A percentile compares a stretch with the other conserved stretches of the same genome.
Evolutionary conservation across 1,140 invertebrate genomes (phyloP).

Genomic region (Lethrus apterus): DNA sequence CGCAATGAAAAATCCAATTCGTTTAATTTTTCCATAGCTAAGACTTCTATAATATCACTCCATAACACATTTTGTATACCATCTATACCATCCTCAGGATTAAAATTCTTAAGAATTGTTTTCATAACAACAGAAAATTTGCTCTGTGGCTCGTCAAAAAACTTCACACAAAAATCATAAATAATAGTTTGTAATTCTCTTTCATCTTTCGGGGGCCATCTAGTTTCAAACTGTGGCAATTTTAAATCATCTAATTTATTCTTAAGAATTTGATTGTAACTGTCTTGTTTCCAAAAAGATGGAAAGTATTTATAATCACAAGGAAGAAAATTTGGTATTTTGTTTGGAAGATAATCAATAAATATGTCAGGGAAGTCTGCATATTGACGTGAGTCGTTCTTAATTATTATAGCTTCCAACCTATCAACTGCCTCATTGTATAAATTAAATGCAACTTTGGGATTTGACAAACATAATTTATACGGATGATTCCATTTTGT

Average conservation of each 20-base stretch:
- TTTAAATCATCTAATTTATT: slow-evolving; percentile 22
- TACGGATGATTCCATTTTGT: slow-evolving; percentile 44
- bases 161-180: slow-evolving; percentile 26
- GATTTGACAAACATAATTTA: slow-evolving; percentile 43
- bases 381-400: slow-evolving; percentile 43
- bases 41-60: slow-evolving; percentile 31
- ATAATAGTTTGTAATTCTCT: slow-evolving; percentile 24
- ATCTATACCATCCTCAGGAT: slow-evolving; percentile 17
- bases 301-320: slow-evolving; percentile 50
- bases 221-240: slow-evolving; percentile 28
- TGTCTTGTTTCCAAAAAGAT: slow-evolving; percentile 43
- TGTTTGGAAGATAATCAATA: slow-evolving; percentile 39
- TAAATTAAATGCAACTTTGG: slow-evolving; percentile 51
- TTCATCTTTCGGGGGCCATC: slow-evolving; percentile 30
- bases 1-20: slow-evolving; percentile 24
- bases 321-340: slow-evolving; percentile 36
- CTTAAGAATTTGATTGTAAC: slow-evolving; percentile 23
- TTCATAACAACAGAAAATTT: slow-evolving; percentile 25
- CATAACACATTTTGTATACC: slow-evolving; percentile 26
- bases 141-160: slow-evolving; percentile 23
- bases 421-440: slow-evolving; percentile 59
- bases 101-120: slow-evolving; percentile 22
- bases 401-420: slow-evolving; percentile 51
- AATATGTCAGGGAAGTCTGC: slow-evolving; percentile 49
- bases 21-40: slow-evolving; percentile 28